A percentile compares a stretch with the other conserved stretches of the same genome.
Conservation (phyloP, 2,113 vertebrate species). For the Benitochromis conjunctus region DNA sequence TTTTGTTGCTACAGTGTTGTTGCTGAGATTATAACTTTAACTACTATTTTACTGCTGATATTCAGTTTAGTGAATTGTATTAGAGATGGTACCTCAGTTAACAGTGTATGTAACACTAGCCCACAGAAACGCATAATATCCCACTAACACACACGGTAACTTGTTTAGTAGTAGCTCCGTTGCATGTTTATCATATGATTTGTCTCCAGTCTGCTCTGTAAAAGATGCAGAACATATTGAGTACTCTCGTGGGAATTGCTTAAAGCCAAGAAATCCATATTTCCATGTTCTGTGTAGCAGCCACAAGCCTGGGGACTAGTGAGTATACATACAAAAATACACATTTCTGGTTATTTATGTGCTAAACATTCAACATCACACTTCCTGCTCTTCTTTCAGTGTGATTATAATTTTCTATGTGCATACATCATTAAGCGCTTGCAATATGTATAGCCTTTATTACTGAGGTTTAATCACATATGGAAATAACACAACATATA, state of each 20-base stretch:
- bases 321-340: slow-evolving; percentile 24
- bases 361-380: slow-evolving; percentile 19
- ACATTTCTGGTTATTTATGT: slow-evolving; percentile 44
- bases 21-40: neutral
- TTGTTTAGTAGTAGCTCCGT: neutral
- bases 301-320: neutral
- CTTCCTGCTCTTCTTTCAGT: slow-evolving; percentile 8
- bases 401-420: slow-evolving; percentile 45
- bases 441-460: slow-evolving; percentile 40
- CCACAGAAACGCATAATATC: neutral
- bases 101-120: neutral
- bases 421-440: slow-evolving; percentile 40
- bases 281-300: slow-evolving; percentile 35
- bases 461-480: no score
- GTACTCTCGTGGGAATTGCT: slow-evolving; percentile 28
- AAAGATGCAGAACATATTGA: slow-evolving; percentile 6
- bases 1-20: no score
- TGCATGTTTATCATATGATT: neutral
- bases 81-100: neutral
- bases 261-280: slow-evolving; percentile 40
- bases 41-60: neutral
- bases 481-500: slow-evolving; percentile 29
- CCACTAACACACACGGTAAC: neutral
- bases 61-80: neutral
- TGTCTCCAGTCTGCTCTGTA: neutral